Evolutionary conservation across 2,888 invertebrate species (phyloP).

Genomic region (Pristionchus exspectatus): DNA sequence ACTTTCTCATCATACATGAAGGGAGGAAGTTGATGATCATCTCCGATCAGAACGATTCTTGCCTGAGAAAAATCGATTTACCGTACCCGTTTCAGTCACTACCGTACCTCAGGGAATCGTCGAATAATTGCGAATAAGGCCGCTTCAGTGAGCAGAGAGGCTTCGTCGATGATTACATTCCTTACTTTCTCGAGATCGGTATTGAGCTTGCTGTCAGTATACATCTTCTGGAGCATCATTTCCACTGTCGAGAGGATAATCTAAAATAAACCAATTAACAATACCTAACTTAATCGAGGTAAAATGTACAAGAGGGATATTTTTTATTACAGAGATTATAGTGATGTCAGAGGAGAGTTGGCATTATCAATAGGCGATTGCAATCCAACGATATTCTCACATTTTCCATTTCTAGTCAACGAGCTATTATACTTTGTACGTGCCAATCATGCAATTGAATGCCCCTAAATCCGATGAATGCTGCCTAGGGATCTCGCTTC

Average conservation of each 20-base stretch:
- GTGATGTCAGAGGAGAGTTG: too few relatives aligned
- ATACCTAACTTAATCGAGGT: too few relatives aligned
- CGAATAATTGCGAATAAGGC: neutral
- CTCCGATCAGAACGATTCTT: slow-evolving; percentile 2
- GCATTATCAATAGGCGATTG: too few relatives aligned
- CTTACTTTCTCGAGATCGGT: neutral
- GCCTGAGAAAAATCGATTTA: neutral
- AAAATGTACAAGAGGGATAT: neutral
- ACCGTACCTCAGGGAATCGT: neutral
- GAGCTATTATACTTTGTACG: too few relatives aligned
- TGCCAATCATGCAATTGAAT: too few relatives aligned
- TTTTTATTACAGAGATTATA: neutral
- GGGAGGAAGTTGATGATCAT: slow-evolving; percentile 2
- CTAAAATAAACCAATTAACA: neutral
- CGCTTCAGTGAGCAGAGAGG: neutral
- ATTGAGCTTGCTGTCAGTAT: neutral
- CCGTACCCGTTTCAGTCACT: neutral
- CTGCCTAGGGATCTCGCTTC: too few relatives aligned
- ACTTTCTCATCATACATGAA: slow-evolving; percentile 31
- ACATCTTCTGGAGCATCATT: slow-evolving; percentile 9
- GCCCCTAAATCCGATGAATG: too few relatives aligned
- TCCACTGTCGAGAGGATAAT: slow-evolving; percentile 9
- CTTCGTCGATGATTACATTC: slow-evolving; percentile 13
- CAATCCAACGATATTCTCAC: neutral
- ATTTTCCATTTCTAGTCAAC: neutral